Base-by-base conservation (phyloP, 1,140 invertebrate species). In the Scaptodrosophila lebanonensis region DNA sequence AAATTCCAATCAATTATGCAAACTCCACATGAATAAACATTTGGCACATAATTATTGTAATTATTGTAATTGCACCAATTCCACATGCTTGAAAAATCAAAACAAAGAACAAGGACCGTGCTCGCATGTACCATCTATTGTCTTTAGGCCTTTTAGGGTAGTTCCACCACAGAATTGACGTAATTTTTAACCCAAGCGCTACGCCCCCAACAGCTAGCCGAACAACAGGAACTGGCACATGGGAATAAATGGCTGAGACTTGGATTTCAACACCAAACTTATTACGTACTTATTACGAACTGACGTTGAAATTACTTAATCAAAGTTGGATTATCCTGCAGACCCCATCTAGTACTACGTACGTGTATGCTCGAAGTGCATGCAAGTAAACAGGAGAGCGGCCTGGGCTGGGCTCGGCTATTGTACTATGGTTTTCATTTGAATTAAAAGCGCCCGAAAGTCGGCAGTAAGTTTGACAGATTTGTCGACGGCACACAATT, bases 251-350 rank as follows among this genome's bases (percentile, higher is more conserved):
- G 65, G 51, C 69, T 82, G 57, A 73, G 61, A 43, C 69, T 40
- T 45, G 65, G 75, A 69, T 79, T 79, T 82, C 36, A 53, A 82
- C 75, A 82, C 75, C 75, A 67, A 79, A 82, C 75, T 63, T 82
- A 75, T 69, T 82, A 79, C 49, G 44, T 27, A 43, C 35, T 42
- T n/a, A n/a, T n/a, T n/a, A n/a, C n/a, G n/a, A n/a, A n/a, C 45
- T 54, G 51, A 58, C 45, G 58, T 52, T 40, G 45, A 75, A 75
- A 82, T 83, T 82, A 70, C 75, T 82, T 82, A 82, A 82, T 82
- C 75, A 82, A 82, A 82, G 75, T 82, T 82, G 75, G 75, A 82
- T 82, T 82, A 82, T 82, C n/a, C 75, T 75, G 52, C 50, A 45
- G 15, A 58, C 68, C 56, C 36, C 64, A 52, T 42, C 11, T 20